These are phyloP conservation scores for Lucilia cuprina DNA, from an alignment of 1,140 invertebrate species.

Conservation along the genomic window DNA sequence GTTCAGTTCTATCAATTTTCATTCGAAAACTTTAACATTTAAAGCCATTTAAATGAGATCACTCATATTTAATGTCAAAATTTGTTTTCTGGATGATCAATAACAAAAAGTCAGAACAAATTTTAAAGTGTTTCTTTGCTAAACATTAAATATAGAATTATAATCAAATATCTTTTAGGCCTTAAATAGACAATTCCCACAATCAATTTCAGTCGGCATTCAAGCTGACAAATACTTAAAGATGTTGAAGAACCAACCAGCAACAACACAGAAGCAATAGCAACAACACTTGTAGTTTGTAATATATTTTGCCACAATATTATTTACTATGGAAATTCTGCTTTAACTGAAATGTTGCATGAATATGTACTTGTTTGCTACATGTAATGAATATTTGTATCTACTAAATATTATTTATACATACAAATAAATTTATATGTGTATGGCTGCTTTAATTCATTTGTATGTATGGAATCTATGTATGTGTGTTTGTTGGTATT, in stretches of 20 bases:
- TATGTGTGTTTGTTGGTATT: too few species aligned
- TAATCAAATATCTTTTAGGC: background rate
- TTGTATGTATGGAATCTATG: too few species aligned
- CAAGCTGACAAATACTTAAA: too few species aligned
- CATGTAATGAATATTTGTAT: background rate
- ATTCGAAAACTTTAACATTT: too few species aligned
- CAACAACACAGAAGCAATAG: background rate
- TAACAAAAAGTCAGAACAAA: too few species aligned
- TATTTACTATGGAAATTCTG: conserved; percentile 22
- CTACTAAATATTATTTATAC: background rate
- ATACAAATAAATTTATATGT: background rate
- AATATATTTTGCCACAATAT: background rate
- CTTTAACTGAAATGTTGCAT: background rate
- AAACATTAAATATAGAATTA: conserved; percentile 6
- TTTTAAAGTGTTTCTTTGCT: background rate
- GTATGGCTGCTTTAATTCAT: background rate
- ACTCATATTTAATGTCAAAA: too few species aligned
- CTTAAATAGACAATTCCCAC: background rate
- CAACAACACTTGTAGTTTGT: background rate
- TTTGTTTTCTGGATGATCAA: too few species aligned
- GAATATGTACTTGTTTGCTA: background rate
- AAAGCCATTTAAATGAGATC: too few species aligned
- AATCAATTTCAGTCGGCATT: background rate
- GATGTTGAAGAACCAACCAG: background rate
- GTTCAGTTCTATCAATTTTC: too few species aligned